Base-by-base conservation (phyloP, 2,888 invertebrate species). In the Acanthosepion lycidas region DNA sequence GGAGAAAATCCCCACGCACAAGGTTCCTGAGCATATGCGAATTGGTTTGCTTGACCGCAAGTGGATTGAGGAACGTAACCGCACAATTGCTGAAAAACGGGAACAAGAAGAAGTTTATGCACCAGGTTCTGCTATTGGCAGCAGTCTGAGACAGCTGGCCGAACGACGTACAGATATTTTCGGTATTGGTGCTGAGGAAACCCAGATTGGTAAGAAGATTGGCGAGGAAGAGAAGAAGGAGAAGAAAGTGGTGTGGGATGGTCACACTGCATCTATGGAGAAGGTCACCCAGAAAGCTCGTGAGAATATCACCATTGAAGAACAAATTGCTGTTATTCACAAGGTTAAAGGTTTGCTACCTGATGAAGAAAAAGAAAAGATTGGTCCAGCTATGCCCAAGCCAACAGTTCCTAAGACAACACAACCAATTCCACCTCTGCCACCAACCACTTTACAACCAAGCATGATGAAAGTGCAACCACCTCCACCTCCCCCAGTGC, bases 101-200 rank as follows among this genome's bases (percentile, higher is more conserved):
- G 99, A 99, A 96, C 99, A 99, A 96, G 99, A 99, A 96, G 98
- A 98, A 6, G 98, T 98, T 0, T 98, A 98, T 95, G 97, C 97
- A 18, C 96, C 97, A 9, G 97, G 97, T 9, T 96, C 99, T 53
- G 99, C 99, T n/a, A 99, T 99, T 96, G 99, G 99, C 97, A 99
- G 99, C 91, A 99, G 99, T 97, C 98, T 99, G 97, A 99, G 99
- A 97, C 98, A 99, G 97, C 98, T 99, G 96, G 99, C 99, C 0
- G 99, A 99, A 97, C 98, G 99, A 96, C 99, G 99, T 98, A 99
- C 99, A 1, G 99, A 99, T 98, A 99, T 99, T 97, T 99, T 99
- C 98, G 99, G 99, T 98, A 99, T 99, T 95, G 99, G 99, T 95
- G 99, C 97, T 23, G 99, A 99, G 97, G 99, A 99, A 98, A 99